Base-by-base conservation (phyloP, 2,888 invertebrate genomes). In the Pandemis corylana region DNA sequence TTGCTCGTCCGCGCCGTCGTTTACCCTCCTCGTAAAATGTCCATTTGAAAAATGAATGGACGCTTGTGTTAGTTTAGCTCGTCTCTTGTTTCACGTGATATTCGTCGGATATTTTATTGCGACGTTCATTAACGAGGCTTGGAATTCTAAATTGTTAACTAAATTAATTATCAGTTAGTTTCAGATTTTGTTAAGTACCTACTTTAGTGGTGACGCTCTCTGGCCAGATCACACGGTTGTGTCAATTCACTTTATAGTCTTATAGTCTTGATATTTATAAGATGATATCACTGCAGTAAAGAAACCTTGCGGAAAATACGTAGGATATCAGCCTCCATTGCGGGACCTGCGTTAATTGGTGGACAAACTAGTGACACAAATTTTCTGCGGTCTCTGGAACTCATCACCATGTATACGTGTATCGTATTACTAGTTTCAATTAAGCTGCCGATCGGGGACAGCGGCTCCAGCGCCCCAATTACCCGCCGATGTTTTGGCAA, bases 361-460 rank as follows among this genome's bases (percentile, higher is more conserved):
- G 28, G n/a, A 71, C 53, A 63, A 51, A 44, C 13, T 13, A n/a
- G 5, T 12, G 59, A 70, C 46, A 9, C 44, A 44, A 42, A 44
- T 13, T 41, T 42, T 42, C 9, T 49, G 13, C 61, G 59, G 12
- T 59, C 7, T 56, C 5, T 20, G 5, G 10, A 59, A 59, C 59
- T 59, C 28, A 28, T 59, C 53, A 56, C 7, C 59, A 15, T 53
- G 28, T 28, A 12, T 12, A 28, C 28, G 41, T 4, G 41, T 20
- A 49, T 15, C 56, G 46, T 64, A 36, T 56, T 56, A n/a, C 62
- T 53, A 49, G 53, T 56, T 63, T 53, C 44, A 72, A 68, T 68
- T 72, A 68, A 63, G 51, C 44, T 36, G 15, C 49, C 59, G n/a
- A 42, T 61, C 49, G 46, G 20, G 71, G 46, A 28, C 15, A 15